Conservation (phyloP, 2,797 vertebrate genomes). For the Coregonus ussuriensis region DNA sequence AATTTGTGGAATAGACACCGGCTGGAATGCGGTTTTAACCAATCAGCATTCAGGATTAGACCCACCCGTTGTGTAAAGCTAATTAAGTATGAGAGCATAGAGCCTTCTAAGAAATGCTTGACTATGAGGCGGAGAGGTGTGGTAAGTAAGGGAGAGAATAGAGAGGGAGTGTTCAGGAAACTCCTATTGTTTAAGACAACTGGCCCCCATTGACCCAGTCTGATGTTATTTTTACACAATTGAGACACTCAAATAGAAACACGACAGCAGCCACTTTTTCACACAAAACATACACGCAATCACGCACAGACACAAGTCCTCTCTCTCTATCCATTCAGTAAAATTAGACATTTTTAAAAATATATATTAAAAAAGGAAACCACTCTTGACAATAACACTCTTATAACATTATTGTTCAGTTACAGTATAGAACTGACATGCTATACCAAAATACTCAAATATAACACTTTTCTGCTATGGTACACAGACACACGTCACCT, state of each 20-base stretch:
- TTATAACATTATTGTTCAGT: neutral
- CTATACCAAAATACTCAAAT: neutral
- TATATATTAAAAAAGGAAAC: neutral
- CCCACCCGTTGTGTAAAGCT: neutral
- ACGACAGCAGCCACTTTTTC: neutral
- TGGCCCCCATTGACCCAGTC: slow-evolving; percentile 27
- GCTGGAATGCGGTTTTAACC: no score
- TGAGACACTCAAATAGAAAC: neutral
- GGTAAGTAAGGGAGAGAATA: neutral
- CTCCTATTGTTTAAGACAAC: slow-evolving; percentile 29
- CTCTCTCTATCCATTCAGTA: neutral
- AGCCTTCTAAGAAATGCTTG: neutral
- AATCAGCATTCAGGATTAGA: no score
- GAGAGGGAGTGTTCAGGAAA: slow-evolving; percentile 18
- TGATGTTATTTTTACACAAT: slow-evolving; percentile 26
- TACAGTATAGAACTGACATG: neutral
- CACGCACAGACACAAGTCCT: neutral
- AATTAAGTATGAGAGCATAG: neutral
- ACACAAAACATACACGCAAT: neutral
- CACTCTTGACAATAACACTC: neutral
- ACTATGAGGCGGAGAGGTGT: slow-evolving; percentile 9
- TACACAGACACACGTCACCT: neutral
- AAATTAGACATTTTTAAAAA: neutral
- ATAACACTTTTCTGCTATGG: neutral
- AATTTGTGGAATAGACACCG: no score